A percentile compares a stretch with the other conserved stretches of the same genome.
Evolutionary conservation across 2,113 vertebrate species (phyloP).

Genomic region (Microcebus lehilahytsara): DNA sequence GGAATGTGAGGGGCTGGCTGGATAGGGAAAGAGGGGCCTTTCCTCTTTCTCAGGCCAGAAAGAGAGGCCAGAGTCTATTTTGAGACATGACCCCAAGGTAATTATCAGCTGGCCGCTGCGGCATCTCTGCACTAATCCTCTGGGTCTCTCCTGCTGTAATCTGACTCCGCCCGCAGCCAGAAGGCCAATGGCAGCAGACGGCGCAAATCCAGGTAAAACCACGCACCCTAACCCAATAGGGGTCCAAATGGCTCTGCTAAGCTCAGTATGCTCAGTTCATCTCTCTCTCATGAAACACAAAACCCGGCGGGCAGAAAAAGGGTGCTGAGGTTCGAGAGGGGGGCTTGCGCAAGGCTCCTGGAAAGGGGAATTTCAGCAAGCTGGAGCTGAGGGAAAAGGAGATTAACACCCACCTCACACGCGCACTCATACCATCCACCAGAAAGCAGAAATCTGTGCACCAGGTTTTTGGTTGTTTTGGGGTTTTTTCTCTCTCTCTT

Average conservation of each 20-base stretch:
- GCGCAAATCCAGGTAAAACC: conserved; percentile 51
- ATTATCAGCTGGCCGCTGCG: neutral
- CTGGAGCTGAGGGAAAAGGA: neutral
- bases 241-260: conserved; percentile 58
- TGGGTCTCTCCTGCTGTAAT: conserved; percentile 39
- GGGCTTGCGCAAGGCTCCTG: neutral
- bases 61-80: conserved; percentile 8
- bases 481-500: too few species aligned
- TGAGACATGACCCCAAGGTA: conserved; percentile 9
- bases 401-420: neutral
- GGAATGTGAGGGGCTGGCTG: neutral
- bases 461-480: neutral
- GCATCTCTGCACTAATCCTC: neutral
- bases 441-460: neutral
- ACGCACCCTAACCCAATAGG: conserved; percentile 31
- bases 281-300: neutral
- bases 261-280: neutral
- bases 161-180: neutral
- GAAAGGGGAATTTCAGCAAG: neutral
- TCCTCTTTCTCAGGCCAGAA: conserved; percentile 5
- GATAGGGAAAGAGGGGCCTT: neutral
- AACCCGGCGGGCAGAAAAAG: neutral
- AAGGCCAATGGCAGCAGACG: conserved; percentile 46
- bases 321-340: neutral
- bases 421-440: neutral